Conservation (phyloP, 2,113 vertebrate genomes). For the Boleophthalmus pectinirostris region DNA sequence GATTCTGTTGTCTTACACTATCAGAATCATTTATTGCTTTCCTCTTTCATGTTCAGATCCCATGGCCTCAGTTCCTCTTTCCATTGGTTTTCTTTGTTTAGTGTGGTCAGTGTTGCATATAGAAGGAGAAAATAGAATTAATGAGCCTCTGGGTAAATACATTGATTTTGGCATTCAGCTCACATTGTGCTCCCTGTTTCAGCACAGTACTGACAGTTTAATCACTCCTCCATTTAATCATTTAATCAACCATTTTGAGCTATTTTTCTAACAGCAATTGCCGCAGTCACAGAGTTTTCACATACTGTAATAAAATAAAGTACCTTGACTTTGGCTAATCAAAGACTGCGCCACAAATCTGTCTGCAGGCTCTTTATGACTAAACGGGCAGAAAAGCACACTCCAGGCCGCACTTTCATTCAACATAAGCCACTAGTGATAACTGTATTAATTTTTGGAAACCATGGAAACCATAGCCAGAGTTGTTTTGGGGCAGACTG, state of each 20-base stretch:
- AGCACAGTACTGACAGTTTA: conserved; percentile 38
- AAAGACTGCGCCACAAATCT: not conserved
- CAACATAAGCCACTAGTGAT: not conserved
- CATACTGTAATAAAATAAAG: conserved; percentile 36
- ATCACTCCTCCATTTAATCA: conserved; percentile 54
- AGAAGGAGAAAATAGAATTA: conserved; percentile 44
- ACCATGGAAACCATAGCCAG: not conserved
- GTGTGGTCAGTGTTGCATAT: conserved; percentile 34
- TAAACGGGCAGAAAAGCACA: not conserved
- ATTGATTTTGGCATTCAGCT: conserved; percentile 40
- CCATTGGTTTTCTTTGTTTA: conserved; percentile 40
- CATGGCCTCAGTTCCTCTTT: conserved; percentile 20
- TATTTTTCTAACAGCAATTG: conserved; percentile 12
- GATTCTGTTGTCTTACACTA: not conserved
- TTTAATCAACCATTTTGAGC: conserved; percentile 52
- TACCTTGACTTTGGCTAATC: conserved; percentile 14
- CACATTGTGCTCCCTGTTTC: conserved; percentile 34
- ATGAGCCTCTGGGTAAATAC: conserved; percentile 47
- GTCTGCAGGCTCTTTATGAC: not conserved
- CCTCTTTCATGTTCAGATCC: conserved; percentile 12
- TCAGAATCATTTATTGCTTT: not conserved
- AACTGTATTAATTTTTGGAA: not conserved
- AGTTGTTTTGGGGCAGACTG: too few species aligned
- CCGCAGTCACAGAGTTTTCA: conserved; percentile 19
- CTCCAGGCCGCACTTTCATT: not conserved